Conservation (phyloP, 1,140 invertebrate species). For the Druon quercuslanigerum region DNA sequence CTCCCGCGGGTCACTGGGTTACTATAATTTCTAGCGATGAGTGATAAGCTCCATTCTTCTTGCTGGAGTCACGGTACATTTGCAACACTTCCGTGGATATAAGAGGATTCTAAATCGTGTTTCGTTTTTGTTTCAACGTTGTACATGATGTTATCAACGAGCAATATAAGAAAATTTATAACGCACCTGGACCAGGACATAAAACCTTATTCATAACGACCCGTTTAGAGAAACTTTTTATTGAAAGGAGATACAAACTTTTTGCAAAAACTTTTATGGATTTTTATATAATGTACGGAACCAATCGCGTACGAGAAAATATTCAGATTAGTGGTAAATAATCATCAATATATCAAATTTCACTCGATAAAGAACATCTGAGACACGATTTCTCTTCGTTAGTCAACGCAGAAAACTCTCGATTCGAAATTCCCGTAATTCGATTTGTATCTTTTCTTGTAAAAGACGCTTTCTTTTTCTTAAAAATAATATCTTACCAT, state of each 20-base stretch:
- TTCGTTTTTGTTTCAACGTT: background rate
- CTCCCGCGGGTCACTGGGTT: constrained; percentile 27
- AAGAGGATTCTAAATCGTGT: constrained; percentile 1
- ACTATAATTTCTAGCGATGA: constrained; percentile 35
- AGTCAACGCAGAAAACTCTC: background rate
- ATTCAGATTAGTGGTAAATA: background rate
- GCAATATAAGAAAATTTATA: too few relatives aligned
- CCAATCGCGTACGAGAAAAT: background rate
- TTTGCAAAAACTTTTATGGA: background rate
- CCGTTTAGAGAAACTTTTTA: too few relatives aligned
- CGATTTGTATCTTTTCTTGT: background rate
- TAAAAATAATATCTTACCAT: background rate
- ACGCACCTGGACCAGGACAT: too few relatives aligned
- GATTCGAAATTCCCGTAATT: constrained; percentile 5
- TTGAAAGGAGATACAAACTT: too few relatives aligned
- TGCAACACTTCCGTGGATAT: background rate
- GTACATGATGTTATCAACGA: background rate
- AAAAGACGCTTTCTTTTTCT: background rate
- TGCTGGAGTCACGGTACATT: background rate
- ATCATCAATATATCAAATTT: constrained; percentile 3
- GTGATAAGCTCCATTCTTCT: constrained; percentile 32
- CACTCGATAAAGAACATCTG: background rate
- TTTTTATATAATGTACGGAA: background rate
- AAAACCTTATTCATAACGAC: too few relatives aligned
- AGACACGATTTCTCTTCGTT: constrained; percentile 4